Conservation (phyloP, 2,888 invertebrate genomes). For the Sepioteuthis lessoniana region DNA sequence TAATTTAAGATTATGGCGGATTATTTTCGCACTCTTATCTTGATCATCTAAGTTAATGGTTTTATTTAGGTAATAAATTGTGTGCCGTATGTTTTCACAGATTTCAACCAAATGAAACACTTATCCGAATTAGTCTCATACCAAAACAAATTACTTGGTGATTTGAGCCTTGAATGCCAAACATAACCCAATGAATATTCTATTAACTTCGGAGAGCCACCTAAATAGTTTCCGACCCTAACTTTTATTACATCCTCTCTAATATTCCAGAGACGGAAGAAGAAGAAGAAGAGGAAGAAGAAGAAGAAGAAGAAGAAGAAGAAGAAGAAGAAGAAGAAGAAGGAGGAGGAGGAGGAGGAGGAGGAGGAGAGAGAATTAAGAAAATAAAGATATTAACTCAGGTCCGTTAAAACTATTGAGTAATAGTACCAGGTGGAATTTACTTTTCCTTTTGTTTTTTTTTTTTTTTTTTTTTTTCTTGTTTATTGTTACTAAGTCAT, state of each 20-base stretch:
- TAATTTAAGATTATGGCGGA: background rate
- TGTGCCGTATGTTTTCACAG: background rate
- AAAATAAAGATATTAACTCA: background rate
- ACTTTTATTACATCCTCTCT: background rate
- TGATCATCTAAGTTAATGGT: background rate
- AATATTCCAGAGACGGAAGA: background rate
- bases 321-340: background rate
- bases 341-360: background rate
- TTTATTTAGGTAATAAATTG: background rate
- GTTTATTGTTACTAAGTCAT: background rate
- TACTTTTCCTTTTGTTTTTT: no score
- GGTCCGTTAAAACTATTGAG: background rate
- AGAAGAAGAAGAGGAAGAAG: background rate
- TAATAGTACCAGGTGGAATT: conserved; percentile 8
- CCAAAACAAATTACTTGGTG: conserved; percentile 11
- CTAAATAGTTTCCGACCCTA: background rate
- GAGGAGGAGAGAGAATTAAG: background rate
- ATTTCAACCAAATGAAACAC: background rate
- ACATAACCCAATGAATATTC: background rate
- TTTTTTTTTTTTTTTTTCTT: no score
- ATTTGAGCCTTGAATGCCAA: background rate
- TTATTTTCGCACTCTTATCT: background rate
- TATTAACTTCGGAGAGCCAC: background rate
- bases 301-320: background rate
- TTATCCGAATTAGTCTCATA: background rate